Percentiles rank a stretch among this genome's conserved stretches.
Conservation (phyloP, 2,888 invertebrate genomes). For the Plagodis pulveraria region DNA sequence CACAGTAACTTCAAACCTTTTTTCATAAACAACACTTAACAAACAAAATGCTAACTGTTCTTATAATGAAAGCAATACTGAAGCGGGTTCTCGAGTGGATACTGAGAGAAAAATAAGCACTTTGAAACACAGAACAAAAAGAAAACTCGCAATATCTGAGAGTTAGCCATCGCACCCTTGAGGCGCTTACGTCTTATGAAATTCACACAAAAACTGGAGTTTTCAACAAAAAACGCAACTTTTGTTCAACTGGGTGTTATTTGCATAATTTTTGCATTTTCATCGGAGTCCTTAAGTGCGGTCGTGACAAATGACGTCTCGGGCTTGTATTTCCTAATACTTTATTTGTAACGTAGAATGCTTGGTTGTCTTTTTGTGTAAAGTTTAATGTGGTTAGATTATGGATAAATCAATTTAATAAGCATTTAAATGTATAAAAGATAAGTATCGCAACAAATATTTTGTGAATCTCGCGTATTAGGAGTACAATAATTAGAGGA, state of each 20-base stretch:
- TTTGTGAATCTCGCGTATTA: no score
- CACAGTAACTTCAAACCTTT: not conserved
- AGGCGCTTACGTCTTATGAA: conserved; percentile 40
- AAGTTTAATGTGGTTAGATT: not conserved
- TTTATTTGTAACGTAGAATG: no score
- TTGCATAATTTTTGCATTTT: conserved; percentile 69
- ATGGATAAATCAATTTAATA: no score
- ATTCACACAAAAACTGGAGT: conserved; percentile 43
- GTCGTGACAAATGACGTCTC: conserved; percentile 2
- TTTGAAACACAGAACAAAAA: conserved; percentile 22
- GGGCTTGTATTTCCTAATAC: no score
- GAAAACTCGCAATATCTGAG: conserved; percentile 25
- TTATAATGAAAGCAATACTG: conserved; percentile 23
- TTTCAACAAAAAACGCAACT: conserved; percentile 38
- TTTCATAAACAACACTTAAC: conserved; percentile 9
- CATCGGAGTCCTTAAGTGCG: conserved; percentile 30
- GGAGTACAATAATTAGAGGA: no score
- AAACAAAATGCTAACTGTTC: conserved; percentile 18
- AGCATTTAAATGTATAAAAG: no score
- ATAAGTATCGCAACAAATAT: no score
- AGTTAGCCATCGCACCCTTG: conserved; percentile 34
- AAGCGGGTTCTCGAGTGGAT: conserved; percentile 25
- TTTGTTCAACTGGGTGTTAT: conserved; percentile 46
- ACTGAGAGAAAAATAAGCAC: conserved; percentile 26
- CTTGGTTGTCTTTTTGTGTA: not conserved